Evolutionary conservation across 2,888 invertebrate species (phyloP).

Genomic region (Pemphredon lugubris): DNA sequence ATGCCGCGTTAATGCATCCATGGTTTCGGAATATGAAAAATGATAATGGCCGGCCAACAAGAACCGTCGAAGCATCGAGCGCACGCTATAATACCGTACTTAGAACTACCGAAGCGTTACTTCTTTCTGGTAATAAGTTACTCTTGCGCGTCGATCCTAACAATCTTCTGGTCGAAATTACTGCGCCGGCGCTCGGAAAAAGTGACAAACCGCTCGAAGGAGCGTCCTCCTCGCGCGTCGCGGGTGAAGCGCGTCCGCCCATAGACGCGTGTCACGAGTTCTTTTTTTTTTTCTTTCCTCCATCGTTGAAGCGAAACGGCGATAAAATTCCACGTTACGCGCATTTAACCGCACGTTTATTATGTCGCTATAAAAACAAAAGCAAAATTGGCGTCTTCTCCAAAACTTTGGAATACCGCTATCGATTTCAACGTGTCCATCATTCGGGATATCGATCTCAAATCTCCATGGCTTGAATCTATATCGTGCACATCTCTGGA

Average conservation of each 20-base stretch:
- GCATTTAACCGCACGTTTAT: no score
- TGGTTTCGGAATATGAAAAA: slow-evolving; percentile 37
- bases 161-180: slow-evolving; percentile 1
- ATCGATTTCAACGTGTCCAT: no score
- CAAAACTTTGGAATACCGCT: no score
- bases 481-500: no score
- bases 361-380: no score
- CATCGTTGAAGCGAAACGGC: no score
- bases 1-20: slow-evolving; percentile 31
- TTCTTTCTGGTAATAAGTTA: slow-evolving; percentile 38
- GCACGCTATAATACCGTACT: slow-evolving; percentile 26
- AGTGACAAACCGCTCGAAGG: slow-evolving; percentile 41
- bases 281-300: no score
- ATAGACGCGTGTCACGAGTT: no score
- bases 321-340: no score
- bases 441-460: no score
- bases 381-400: no score
- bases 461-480: no score
- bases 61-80: slow-evolving; percentile 12
- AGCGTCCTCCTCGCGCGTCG: slow-evolving; percentile 10
- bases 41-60: slow-evolving; percentile 33
- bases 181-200: slow-evolving; percentile 13
- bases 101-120: slow-evolving; percentile 35
- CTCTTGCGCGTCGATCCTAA: slow-evolving; percentile 28
- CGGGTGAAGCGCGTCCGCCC: background rate